Evolutionary conservation across 2,113 vertebrate species (phyloP), one percentile per base, ranked within the genome.

Genomic region (Indicator indicator): DNA sequence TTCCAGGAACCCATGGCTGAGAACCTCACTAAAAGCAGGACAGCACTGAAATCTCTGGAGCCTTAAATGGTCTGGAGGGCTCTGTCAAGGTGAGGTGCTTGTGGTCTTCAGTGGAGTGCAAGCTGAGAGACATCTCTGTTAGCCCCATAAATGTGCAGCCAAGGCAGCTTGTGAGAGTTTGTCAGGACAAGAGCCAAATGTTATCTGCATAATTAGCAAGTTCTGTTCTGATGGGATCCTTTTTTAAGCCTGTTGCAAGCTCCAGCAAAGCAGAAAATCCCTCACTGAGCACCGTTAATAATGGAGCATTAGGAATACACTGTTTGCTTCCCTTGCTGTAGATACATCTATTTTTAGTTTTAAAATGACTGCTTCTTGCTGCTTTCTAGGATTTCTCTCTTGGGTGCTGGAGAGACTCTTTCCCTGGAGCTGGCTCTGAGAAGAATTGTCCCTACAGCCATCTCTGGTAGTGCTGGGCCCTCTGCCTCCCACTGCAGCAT

Each of bases 191-290:
- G 58, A 74, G 33, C 33, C 77, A 77, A 85, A 69, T 6, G 9
- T 64, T 81, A 70, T 86, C 91, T 91, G 73, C 67, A 26, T 90
- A 93, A 97, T 97, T 95, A 90, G 13, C 23, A 54, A 84, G 48
- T 52, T 75, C 9, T 91, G 46, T 58, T 90, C 93, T 95, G 95
- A 81, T 79, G 44, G 73, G 90, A 62, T 92, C 90, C 77, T 86
- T 60, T 26, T 84, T 86, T 94, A 96, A 96, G 90, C 95, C 91
- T 76, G 73, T 94, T 95, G 88, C 83, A 90, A 93, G 91, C 91
- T 93, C 80, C 88, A 94, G 93, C 67, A 96, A 94, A 96, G 83
- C 91, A 95, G 95, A 95, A 96, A 96, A 94, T 96, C 94, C 83
- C 76, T 83, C 36, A 3, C 83, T 95, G 88, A 95, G 94, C 70